Conservation (phyloP, 1,140 invertebrate genomes). For the Drosophila insularis region DNA sequence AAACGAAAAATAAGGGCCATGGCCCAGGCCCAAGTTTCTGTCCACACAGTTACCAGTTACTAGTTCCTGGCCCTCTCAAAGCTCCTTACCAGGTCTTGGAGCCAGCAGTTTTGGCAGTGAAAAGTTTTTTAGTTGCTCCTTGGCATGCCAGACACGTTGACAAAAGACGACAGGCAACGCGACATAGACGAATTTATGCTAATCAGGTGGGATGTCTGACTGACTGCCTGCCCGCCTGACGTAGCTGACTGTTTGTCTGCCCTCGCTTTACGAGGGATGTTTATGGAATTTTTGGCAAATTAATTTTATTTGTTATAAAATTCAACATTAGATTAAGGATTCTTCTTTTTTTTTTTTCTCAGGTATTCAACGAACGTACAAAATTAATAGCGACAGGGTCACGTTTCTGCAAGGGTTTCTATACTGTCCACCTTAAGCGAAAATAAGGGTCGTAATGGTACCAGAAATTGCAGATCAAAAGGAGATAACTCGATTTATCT, state of each 20-base stretch:
- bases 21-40: constrained; percentile 31
- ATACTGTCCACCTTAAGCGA: not conserved
- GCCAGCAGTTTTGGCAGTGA: constrained; percentile 47
- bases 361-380: not conserved
- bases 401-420: not conserved
- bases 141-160: constrained; percentile 78
- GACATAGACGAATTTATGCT: constrained; percentile 80
- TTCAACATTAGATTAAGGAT: constrained; percentile 39
- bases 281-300: constrained; percentile 48
- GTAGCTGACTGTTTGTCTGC: constrained; percentile 8
- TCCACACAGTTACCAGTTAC: constrained; percentile 22
- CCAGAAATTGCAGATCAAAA: not conserved
- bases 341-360: too few relatives aligned
- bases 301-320: constrained; percentile 55
- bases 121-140: constrained; percentile 58
- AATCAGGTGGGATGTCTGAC: constrained; percentile 71
- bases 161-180: constrained; percentile 73
- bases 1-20: constrained; percentile 25
- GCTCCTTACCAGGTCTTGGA: not conserved
- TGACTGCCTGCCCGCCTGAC: constrained; percentile 8
- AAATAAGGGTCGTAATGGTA: not conserved
- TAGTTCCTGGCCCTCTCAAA: too few relatives aligned
- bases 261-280: constrained; percentile 44
- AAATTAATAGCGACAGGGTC: not conserved
- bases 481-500: not conserved